Percentiles rank a stretch among this genome's conserved stretches.
Evolutionary conservation across 2,113 vertebrate species (phyloP).

Genomic region (Pogona vitticeps): DNA sequence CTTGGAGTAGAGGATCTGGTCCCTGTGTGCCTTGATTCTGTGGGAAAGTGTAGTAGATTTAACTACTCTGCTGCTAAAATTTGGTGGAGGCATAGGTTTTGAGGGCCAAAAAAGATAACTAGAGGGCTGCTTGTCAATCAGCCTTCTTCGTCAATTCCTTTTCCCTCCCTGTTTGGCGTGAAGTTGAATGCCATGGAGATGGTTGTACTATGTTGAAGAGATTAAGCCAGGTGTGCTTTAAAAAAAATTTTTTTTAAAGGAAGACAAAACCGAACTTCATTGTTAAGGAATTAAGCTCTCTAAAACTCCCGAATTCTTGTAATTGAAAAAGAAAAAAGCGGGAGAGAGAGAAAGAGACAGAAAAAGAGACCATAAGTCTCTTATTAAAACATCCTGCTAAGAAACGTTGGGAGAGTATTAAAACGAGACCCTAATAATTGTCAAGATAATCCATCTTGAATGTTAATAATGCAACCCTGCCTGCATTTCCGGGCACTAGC

Average conservation of each 20-base stretch:
- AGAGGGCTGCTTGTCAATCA: too few relatives aligned
- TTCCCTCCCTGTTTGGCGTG: background rate
- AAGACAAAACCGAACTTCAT: slow-evolving; percentile 14
- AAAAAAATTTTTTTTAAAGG: background rate
- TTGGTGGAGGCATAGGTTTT: background rate
- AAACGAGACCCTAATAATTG: slow-evolving; percentile 6
- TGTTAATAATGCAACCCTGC: background rate
- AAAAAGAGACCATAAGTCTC: background rate
- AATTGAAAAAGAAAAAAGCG: too few relatives aligned
- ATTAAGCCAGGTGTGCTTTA: slow-evolving; percentile 13
- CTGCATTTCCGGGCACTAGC: background rate
- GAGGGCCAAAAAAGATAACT: background rate
- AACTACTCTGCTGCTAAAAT: background rate
- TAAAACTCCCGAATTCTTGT: slow-evolving; percentile 1
- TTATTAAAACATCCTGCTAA: background rate
- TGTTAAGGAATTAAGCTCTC: slow-evolving; percentile 42
- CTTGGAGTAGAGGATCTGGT: too few relatives aligned
- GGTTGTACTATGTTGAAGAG: slow-evolving; percentile 37
- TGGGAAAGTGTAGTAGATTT: too few relatives aligned
- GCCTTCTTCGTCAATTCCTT: background rate
- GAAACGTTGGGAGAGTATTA: background rate
- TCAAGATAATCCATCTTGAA: background rate
- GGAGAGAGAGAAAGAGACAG: background rate
- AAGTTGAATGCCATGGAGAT: slow-evolving; percentile 52
- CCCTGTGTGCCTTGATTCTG: too few relatives aligned